phyloP scores from a whole-genome alignment of 2,797 vertebrate genomes.

The Luscinia luscinia region DNA sequence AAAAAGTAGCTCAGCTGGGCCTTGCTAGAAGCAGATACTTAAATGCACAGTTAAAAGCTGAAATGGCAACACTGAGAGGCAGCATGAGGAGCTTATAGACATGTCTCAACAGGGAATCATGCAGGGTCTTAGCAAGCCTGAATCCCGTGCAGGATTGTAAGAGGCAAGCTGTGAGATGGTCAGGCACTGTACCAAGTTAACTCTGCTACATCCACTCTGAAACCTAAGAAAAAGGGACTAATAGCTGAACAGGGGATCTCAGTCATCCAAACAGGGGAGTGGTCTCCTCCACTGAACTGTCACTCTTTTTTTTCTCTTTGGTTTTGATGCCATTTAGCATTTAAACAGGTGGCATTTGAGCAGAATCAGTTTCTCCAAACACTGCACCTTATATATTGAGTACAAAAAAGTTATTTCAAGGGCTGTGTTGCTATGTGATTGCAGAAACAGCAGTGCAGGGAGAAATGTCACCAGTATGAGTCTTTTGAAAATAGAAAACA shows the following conservation, averaged over 20 bases:
- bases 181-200: slow-evolving; percentile 35
- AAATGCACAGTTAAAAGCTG: not conserved
- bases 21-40: not conserved
- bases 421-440: slow-evolving; percentile 74
- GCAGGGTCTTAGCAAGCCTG: slow-evolving; percentile 27
- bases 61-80: not conserved
- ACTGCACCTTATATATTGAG: slow-evolving; percentile 35
- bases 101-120: not conserved
- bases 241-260: not conserved
- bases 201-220: slow-evolving; percentile 7
- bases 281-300: not conserved
- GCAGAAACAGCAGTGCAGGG: slow-evolving; percentile 57
- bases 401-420: slow-evolving; percentile 74
- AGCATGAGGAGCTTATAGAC: not conserved
- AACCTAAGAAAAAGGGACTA: slow-evolving; percentile 16
- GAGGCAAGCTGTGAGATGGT: slow-evolving; percentile 18
- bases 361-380: slow-evolving; percentile 63
- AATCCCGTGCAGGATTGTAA: not conserved
- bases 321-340: slow-evolving; percentile 56
- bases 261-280: not conserved
- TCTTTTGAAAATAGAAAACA: slow-evolving; percentile 70
- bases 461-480: slow-evolving; percentile 74
- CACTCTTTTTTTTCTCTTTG: not conserved
- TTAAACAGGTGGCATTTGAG: slow-evolving; percentile 59
- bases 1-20: not conserved